phyloP scores from a whole-genome alignment of 2,888 invertebrate genomes.

The Anarsia innoxiella region DNA sequence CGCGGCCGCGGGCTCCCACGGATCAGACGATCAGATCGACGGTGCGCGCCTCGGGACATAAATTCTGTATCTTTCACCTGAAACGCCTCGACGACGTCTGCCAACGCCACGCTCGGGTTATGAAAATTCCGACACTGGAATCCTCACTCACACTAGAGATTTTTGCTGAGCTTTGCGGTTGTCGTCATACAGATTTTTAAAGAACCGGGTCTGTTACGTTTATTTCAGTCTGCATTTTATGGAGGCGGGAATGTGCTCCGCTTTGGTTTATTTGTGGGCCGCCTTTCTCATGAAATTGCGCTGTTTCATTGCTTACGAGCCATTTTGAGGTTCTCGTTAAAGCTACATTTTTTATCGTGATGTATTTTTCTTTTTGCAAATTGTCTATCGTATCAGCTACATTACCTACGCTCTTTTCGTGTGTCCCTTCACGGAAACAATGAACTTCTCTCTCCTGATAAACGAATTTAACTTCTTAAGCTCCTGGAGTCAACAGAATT shows the following conservation, averaged over 20 bases:
- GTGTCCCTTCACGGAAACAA: no score
- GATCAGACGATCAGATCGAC: conserved; percentile 29
- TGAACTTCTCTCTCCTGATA: conserved; percentile 15
- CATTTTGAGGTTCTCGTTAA: conserved; percentile 65
- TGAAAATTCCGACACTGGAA: conserved; percentile 70
- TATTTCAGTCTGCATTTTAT: conserved; percentile 69
- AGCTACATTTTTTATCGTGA: conserved; percentile 59
- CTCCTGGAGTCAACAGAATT: conserved; percentile 17
- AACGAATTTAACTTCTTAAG: conserved; percentile 15
- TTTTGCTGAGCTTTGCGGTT: conserved; percentile 67
- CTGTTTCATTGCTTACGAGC: conserved; percentile 70
- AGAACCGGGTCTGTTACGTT: conserved; percentile 64
- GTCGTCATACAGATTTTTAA: conserved; percentile 62
- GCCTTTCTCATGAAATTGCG: conserved; percentile 70
- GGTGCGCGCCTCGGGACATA: conserved; percentile 46
- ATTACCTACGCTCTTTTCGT: no score
- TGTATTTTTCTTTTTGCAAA: conserved; percentile 53
- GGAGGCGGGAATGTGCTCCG: conserved; percentile 67
- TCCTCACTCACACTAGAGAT: conserved; percentile 66
- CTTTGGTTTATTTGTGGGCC: conserved; percentile 69
- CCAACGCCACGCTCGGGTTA: conserved; percentile 51
- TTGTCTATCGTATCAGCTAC: conserved; percentile 37
- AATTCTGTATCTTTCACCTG: conserved; percentile 59
- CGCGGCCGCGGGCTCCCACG: conserved; percentile 23
- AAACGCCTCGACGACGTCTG: conserved; percentile 47